phyloP scores from a whole-genome alignment of 2,113 vertebrate genomes.

The Azemiops feae region DNA sequence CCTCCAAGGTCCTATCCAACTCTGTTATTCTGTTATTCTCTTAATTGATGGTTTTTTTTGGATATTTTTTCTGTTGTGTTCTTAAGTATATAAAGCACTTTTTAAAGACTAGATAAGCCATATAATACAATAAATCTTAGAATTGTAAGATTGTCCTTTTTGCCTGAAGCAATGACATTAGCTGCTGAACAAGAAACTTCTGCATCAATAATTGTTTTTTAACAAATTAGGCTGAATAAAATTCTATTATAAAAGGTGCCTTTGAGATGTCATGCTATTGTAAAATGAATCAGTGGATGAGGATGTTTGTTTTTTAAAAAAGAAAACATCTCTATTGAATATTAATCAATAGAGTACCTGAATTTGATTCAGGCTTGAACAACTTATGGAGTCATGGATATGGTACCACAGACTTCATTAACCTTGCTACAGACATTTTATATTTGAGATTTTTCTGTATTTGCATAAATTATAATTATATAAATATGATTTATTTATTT shows the following conservation, averaged over 20 bases:
- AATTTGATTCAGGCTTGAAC: background rate
- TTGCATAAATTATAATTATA: background rate
- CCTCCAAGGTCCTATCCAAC: background rate
- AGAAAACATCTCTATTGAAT: slow-evolving; percentile 7
- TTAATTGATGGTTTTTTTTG: background rate
- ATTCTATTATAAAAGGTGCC: slow-evolving; percentile 13
- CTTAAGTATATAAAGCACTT: background rate
- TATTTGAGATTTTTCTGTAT: background rate
- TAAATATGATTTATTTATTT: background rate
- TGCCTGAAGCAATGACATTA: slow-evolving; percentile 13
- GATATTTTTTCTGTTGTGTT: background rate
- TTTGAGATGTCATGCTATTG: slow-evolving; percentile 25
- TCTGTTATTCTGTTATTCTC: background rate
- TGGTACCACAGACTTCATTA: background rate
- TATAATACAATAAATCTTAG: slow-evolving; percentile 3
- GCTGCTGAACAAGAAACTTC: slow-evolving; percentile 13
- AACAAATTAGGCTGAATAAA: slow-evolving; percentile 32
- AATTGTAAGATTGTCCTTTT: slow-evolving; percentile 19
- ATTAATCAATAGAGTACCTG: slow-evolving; percentile 14
- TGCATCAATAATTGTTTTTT: slow-evolving; percentile 19
- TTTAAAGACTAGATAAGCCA: slow-evolving; percentile 17
- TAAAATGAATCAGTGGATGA: slow-evolving; percentile 10
- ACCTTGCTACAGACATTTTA: background rate
- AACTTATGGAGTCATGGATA: background rate
- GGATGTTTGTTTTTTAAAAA: background rate